phyloP scores from a whole-genome alignment of 2,888 invertebrate genomes.

The Aquatica leii region DNA sequence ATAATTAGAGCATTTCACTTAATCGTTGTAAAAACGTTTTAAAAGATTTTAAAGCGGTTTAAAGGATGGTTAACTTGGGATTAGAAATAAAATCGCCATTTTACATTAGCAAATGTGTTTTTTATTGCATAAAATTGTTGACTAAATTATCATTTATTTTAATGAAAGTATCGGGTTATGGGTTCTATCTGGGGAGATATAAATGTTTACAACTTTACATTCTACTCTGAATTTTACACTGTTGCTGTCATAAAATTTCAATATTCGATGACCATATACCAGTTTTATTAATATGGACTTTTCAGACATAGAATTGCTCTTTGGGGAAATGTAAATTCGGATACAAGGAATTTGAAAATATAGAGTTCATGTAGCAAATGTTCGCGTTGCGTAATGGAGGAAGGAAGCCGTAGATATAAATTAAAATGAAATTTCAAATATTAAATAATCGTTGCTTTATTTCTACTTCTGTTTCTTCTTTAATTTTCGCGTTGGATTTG shows the following conservation, averaged over 20 bases:
- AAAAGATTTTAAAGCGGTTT: background rate
- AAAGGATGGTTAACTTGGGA: conserved; percentile 1
- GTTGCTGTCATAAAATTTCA: conserved; percentile 52
- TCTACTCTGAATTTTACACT: conserved; percentile 50
- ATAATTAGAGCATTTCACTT: too few relatives aligned
- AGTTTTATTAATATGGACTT: conserved; percentile 46
- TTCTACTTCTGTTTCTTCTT: background rate
- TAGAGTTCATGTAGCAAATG: conserved; percentile 24
- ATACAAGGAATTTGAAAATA: conserved; percentile 39
- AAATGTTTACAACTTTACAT: conserved; percentile 40
- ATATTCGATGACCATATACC: conserved; percentile 49
- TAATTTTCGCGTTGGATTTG: background rate
- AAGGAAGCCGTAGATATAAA: conserved; percentile 9
- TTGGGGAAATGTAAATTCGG: conserved; percentile 42
- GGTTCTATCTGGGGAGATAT: conserved; percentile 33
- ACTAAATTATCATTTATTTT: conserved; percentile 33
- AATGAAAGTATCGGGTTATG: conserved; percentile 35
- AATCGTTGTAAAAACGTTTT: too few relatives aligned
- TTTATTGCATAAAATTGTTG: conserved; percentile 29
- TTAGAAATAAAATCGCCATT: conserved; percentile 10
- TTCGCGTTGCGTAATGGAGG: conserved; percentile 21
- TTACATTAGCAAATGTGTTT: conserved; percentile 30
- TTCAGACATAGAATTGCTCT: conserved; percentile 42
- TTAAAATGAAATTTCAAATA: conserved; percentile 17
- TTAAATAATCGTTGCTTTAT: background rate